Evolutionary conservation across 1,140 invertebrate species (phyloP), one percentile per base, ranked within the genome.

Genomic region (Cydia amplana): DNA sequence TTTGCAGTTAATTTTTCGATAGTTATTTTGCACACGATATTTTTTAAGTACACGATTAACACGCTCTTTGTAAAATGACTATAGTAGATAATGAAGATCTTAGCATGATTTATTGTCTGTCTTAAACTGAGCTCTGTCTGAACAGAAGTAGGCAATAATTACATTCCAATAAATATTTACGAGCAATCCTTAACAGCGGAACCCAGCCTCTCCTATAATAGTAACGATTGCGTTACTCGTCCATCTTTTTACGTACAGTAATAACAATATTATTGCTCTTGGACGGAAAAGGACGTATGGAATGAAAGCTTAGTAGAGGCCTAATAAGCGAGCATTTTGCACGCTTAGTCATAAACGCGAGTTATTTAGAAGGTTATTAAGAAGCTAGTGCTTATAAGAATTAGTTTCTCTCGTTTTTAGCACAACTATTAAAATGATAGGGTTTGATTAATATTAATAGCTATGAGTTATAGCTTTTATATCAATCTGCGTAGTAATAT

Each of bases 131-230:
- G 55, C 18, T 60, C 9, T 23, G 51, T 18, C 51, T 5, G 51
- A 60, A 23, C 20, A 60, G 16, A 60, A 60, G 55, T 60, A 60
- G 55, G 20, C 10, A 60, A 60, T 60, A 60, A 60, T 60, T 60
- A 60, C 55, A 60, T 60, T 60, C 55, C 55, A 60, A 60, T 60
- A 60, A 60, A 60, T 60, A 60, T 60, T 60, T 60, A 60, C 55
- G 55, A 60, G 55, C 55, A 23, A 23, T 18, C 23, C n/a, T 60
- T 60, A 60, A 60, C 55, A 60, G 55, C 4, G 18, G 20, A 23
- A 55, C 51, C 9, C 51, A 55, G 18, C 55, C 55, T 60, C 18
- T 23, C 55, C 9, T 60, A 12, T 60, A 60, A 60, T 60, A 60
- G 18, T 60, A 60, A 60, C 20, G 18, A 60, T 60, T 60, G 51